These are phyloP conservation scores for Pteromalus puparum DNA, from an alignment of 1,140 invertebrate species.

Conservation along the genomic window DNA sequence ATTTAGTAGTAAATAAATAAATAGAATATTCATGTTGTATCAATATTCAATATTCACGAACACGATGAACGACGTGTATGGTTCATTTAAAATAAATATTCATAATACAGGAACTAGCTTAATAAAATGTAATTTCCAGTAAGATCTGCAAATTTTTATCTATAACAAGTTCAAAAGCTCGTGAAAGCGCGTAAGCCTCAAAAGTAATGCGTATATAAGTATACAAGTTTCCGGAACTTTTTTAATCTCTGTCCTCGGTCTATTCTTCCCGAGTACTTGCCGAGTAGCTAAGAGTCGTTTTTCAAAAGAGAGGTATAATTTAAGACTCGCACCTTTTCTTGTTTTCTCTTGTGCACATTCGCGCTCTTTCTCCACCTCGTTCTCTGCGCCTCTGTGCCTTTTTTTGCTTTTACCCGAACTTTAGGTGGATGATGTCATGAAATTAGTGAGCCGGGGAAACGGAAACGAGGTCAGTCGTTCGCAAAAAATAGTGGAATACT, in stretches of 20 bases:
- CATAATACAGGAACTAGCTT: too few species aligned
- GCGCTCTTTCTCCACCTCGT: background rate
- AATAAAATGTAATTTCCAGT: background rate
- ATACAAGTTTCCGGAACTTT: conserved; percentile 33
- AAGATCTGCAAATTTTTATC: background rate
- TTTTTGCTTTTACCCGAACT: conserved; percentile 12
- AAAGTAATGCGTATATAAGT: conserved; percentile 26
- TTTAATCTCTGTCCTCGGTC: conserved; percentile 44
- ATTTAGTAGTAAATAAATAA: too few species aligned
- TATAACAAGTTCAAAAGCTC: conserved; percentile 27
- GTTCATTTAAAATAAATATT: too few species aligned
- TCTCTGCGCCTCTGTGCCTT: background rate
- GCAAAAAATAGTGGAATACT: background rate
- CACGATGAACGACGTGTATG: too few species aligned
- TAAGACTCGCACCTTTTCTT: conserved; percentile 21
- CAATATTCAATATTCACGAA: too few species aligned
- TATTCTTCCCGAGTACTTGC: conserved; percentile 12
- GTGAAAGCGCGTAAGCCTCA: conserved; percentile 12
- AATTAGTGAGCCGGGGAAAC: background rate
- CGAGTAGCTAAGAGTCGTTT: conserved; percentile 22
- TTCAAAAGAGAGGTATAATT: conserved; percentile 29
- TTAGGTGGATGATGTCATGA: conserved; percentile 13
- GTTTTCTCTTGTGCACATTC: conserved; percentile 9
- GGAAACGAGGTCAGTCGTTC: background rate
- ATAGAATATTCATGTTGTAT: too few species aligned